These are phyloP conservation scores for Amphipoea lucens DNA, from an alignment of 2,888 invertebrate genomes.

Conservation along the genomic window DNA sequence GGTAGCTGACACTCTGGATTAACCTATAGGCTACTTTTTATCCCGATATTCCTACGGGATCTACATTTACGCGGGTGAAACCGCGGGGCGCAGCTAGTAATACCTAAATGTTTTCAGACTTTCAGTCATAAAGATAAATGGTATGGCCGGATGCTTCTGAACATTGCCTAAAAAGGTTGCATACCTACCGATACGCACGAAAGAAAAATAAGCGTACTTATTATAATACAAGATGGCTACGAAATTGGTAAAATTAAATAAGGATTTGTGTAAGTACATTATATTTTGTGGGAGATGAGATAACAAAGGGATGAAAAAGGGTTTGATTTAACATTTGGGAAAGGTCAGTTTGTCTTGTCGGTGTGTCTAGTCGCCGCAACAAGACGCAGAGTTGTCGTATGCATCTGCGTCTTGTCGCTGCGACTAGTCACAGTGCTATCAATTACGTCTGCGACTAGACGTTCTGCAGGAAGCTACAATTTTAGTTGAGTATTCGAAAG, in stretches of 20 bases:
- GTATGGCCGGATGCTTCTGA: slow-evolving; percentile 31
- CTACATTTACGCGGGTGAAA: no score
- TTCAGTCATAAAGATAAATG: slow-evolving; percentile 45
- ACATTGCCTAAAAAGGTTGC: slow-evolving; percentile 35
- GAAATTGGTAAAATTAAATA: not conserved
- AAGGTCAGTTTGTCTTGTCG: not conserved
- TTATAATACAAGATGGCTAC: not conserved
- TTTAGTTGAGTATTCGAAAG: not conserved
- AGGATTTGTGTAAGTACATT: not conserved
- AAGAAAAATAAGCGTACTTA: slow-evolving; percentile 28
- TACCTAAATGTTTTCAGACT: slow-evolving; percentile 33
- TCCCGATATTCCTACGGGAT: no score
- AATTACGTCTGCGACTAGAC: no score
- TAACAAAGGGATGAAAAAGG: no score
- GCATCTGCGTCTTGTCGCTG: no score
- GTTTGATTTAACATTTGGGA: not conserved
- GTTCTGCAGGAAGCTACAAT: no score
- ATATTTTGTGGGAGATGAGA: not conserved
- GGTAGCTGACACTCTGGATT: no score
- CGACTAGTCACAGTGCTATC: no score
- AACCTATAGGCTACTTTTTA: no score
- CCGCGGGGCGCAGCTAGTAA: no score
- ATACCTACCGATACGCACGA: slow-evolving; percentile 1
- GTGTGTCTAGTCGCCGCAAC: no score
- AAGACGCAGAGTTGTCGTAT: no score